A percentile compares a stretch with the other conserved stretches of the same genome.
These are phyloP conservation scores for Echinops telfairi DNA, from an alignment of 2,113 vertebrate genomes.

Conservation along the genomic window DNA sequence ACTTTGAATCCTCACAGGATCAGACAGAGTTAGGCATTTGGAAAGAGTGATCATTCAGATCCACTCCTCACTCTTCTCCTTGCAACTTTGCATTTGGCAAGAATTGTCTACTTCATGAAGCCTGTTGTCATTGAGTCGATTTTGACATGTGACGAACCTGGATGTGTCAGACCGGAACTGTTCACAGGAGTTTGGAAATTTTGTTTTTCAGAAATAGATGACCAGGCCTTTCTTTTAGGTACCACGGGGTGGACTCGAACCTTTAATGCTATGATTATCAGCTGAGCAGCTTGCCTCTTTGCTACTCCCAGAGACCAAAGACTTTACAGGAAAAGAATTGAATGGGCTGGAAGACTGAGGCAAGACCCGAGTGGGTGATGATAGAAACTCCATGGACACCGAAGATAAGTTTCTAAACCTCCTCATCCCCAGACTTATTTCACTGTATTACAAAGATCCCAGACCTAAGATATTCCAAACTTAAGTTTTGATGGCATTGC, in stretches of 20 bases:
- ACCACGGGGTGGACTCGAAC: background rate
- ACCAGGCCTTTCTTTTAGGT: background rate
- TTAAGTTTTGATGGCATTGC: constrained; percentile 26
- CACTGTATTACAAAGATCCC: background rate
- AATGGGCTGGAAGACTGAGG: background rate
- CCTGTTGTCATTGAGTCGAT: background rate
- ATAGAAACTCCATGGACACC: constrained; percentile 36
- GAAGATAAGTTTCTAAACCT: constrained; percentile 61
- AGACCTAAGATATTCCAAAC: background rate
- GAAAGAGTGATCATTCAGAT: background rate
- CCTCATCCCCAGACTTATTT: background rate
- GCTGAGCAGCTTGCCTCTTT: background rate
- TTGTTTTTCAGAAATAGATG: background rate
- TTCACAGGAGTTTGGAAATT: background rate
- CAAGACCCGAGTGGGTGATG: background rate
- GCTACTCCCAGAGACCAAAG: background rate
- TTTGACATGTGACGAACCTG: background rate
- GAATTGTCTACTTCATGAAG: background rate
- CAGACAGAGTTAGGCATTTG: constrained; percentile 1
- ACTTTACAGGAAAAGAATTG: background rate
- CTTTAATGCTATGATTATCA: background rate
- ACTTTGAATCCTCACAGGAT: background rate
- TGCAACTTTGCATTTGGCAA: background rate
- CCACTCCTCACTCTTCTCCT: background rate
- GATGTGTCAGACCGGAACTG: background rate